Percentiles rank a stretch among this genome's conserved stretches.
phyloP scores from a whole-genome alignment of 2,888 invertebrate species.

The Pheosia tremula region DNA sequence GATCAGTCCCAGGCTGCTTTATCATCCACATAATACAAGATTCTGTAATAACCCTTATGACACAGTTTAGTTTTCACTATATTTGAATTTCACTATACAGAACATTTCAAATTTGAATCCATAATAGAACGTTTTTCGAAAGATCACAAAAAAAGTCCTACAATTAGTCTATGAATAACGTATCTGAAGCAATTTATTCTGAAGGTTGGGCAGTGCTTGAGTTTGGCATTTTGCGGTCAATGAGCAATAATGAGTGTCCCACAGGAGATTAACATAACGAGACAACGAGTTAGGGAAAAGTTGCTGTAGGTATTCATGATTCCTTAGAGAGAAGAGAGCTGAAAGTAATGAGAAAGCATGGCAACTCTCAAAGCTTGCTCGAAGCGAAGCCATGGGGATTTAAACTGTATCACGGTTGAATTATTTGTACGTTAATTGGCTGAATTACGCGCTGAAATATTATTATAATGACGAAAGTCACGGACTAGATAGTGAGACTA shows the following conservation, averaged over 20 bases:
- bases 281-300: constrained; percentile 63
- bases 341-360: constrained; percentile 62
- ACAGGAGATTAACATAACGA: constrained; percentile 61
- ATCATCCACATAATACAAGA: too few species aligned
- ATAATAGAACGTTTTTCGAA: too few species aligned
- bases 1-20: too few species aligned
- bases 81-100: too few species aligned
- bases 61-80: too few species aligned
- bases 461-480: background rate
- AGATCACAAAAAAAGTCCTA: background rate
- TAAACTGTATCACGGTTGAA: constrained; percentile 18
- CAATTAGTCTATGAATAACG: background rate
- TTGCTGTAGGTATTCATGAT: constrained; percentile 48
- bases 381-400: constrained; percentile 42
- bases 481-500: background rate
- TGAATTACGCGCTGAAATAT: background rate
- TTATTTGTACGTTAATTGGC: background rate
- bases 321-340: constrained; percentile 46
- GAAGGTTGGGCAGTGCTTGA: background rate
- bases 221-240: constrained; percentile 26
- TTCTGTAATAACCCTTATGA: too few species aligned
- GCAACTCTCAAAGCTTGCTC: constrained; percentile 49
- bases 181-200: background rate
- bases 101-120: too few species aligned
- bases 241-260: constrained; percentile 52